phyloP scores from a whole-genome alignment of 1,140 invertebrate species.

The Spodoptera litura region DNA sequence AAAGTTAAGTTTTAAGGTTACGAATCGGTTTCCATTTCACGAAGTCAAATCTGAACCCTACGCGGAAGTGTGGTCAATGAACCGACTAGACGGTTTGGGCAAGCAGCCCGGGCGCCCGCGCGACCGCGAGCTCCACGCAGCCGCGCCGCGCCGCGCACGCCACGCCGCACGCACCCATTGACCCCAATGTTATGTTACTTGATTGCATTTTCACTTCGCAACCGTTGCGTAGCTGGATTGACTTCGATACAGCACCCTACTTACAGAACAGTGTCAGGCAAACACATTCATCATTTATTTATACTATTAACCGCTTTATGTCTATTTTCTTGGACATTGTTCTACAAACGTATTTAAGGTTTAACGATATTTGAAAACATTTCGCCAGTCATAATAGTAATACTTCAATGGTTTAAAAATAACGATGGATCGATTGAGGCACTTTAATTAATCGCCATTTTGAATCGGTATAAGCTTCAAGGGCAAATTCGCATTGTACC shows the following conservation, averaged over 20 bases:
- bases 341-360: conserved; percentile 13
- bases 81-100: conserved; percentile 57
- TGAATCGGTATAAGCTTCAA: conserved; percentile 52
- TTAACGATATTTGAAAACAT: conserved; percentile 12
- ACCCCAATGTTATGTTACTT: conserved; percentile 62
- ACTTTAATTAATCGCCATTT: conserved; percentile 47
- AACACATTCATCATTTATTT: conserved; percentile 29
- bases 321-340: conserved; percentile 25
- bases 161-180: conserved; percentile 57
- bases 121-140: conserved; percentile 28
- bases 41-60: conserved; percentile 17
- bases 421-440: conserved; percentile 41
- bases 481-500: conserved; percentile 50
- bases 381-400: background rate
- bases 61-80: conserved; percentile 63
- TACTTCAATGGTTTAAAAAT: background rate
- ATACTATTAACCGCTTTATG: conserved; percentile 11
- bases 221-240: conserved; percentile 41
- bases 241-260: conserved; percentile 32
- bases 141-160: conserved; percentile 28
- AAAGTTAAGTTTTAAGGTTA: conserved; percentile 26
- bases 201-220: conserved; percentile 64
- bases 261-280: conserved; percentile 30
- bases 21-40: conserved; percentile 32
- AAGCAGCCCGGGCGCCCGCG: background rate